These are phyloP conservation scores for Diaperis boleti DNA, from an alignment of 2,888 invertebrate species.

Conservation along the genomic window DNA sequence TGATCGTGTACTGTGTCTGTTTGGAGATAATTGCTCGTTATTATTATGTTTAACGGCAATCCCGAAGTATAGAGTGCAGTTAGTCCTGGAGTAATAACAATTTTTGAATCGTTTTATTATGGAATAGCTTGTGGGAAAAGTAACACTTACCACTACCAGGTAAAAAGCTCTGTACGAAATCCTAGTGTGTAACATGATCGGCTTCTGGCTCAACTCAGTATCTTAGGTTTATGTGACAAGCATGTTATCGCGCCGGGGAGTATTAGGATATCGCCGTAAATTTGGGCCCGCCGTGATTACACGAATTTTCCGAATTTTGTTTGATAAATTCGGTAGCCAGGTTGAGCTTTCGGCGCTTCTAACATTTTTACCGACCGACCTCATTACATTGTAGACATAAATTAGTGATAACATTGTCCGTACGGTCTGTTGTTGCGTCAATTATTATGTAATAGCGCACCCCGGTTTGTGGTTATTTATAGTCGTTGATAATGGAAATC, in stretches of 20 bases:
- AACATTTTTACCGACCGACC: constrained; percentile 24
- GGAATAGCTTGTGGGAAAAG: constrained; percentile 25
- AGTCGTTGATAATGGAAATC: constrained; percentile 25
- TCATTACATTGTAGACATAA: constrained; percentile 29
- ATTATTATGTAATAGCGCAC: constrained; percentile 22
- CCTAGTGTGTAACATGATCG: constrained; percentile 33
- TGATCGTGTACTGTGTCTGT: background rate
- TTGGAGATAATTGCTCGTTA: background rate
- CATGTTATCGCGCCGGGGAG: constrained; percentile 50
- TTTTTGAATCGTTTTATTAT: background rate
- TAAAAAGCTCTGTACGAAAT: constrained; percentile 19
- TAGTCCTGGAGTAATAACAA: background rate
- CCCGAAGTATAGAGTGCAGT: background rate
- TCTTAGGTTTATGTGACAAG: constrained; percentile 45
- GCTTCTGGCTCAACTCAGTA: constrained; percentile 31
- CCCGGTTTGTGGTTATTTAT: constrained; percentile 23
- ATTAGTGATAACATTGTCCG: constrained; percentile 34
- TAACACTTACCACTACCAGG: constrained; percentile 11
- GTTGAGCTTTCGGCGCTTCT: constrained; percentile 24
- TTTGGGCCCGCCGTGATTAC: constrained; percentile 54
- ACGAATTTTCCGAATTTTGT: constrained; percentile 52
- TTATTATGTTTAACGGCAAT: background rate
- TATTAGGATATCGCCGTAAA: constrained; percentile 46
- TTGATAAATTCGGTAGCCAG: constrained; percentile 41
- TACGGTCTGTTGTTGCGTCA: constrained; percentile 17